Evolutionary conservation across 2,797 vertebrate genomes (phyloP), one percentile per base, ranked within the genome.

Genomic region (Botia kubotai): DNA sequence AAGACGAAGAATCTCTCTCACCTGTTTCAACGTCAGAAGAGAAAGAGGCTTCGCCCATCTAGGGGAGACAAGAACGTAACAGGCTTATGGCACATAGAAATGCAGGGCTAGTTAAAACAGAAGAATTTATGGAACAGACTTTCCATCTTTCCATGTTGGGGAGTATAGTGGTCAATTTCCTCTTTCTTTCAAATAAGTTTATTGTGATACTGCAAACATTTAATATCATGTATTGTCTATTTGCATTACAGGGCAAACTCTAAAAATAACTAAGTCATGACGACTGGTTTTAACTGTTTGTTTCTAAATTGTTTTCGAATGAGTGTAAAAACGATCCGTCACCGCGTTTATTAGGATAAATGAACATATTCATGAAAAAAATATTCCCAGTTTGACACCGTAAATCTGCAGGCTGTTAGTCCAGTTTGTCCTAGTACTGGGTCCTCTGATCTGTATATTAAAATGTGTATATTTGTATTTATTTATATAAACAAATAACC

Each of bases 401-500:
- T 87, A 85, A 84, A 82, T 81, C 75, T 79, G 63, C 77, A 67
- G 72, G 63, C 68, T 55, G 69, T 78, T 76, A 57, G 68, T 82
- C 43, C 82, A 82, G 74, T 19, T 55, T 87, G 71, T 83, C 48
- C 75, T 80, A 79, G 83, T 78, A 82, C 83, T 87, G 75, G 67
- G 36, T 68, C 70, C 71, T 77, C 77, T 86, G 78, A 81, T 88
- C 90, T 91, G 91, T 91, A 95, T 95, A 95, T 90, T 93, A 95
- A 77, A 94, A 91, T 89, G 89, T 91, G 90, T 96, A 96, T 96
- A 98, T 97, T 93, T 98, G 96, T 99, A 98, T 98, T 99, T 99
- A 98, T 98, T 99, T 95, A 96, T 98, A 97, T 97, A 97, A 95
- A 97, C 10, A 46, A 46, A 46, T 92, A 75, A 55, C 70, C 7